Evolutionary conservation across 2,888 invertebrate species (phyloP).

Genomic region (Stegana nigrithorax): DNA sequence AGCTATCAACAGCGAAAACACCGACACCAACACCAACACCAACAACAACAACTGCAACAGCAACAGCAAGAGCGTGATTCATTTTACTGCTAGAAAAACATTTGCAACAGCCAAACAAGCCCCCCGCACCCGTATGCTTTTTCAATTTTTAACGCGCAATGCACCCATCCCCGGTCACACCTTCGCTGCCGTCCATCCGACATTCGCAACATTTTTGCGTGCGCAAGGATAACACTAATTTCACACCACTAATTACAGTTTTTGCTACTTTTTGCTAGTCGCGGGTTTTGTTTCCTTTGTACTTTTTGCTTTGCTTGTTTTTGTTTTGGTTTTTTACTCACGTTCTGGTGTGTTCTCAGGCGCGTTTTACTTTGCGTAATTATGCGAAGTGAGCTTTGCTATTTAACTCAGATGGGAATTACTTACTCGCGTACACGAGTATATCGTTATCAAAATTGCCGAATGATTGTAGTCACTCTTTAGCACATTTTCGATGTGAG

Average conservation of each 20-base stretch:
- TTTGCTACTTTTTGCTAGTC: constrained; percentile 19
- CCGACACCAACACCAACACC: not conserved
- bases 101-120: not conserved
- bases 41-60: no score
- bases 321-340: not conserved
- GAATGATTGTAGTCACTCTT: not conserved
- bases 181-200: constrained; percentile 28
- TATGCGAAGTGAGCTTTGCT: constrained; percentile 48
- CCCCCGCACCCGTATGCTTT: not conserved
- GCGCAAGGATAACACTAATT: constrained; percentile 53
- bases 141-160: no score
- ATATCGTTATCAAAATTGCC: not conserved
- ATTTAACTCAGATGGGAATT: constrained; percentile 56
- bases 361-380: constrained; percentile 42
- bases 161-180: no score
- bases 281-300: not conserved
- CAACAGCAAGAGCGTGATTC: no score
- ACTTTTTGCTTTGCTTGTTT: not conserved
- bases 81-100: no score
- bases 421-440: constrained; percentile 8
- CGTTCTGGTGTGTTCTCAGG: not conserved
- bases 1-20: no score
- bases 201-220: constrained; percentile 21
- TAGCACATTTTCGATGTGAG: no score
- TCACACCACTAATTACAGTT: constrained; percentile 58